Conservation (phyloP, 2,888 invertebrate genomes). For the Tetragonula carbonaria region DNA sequence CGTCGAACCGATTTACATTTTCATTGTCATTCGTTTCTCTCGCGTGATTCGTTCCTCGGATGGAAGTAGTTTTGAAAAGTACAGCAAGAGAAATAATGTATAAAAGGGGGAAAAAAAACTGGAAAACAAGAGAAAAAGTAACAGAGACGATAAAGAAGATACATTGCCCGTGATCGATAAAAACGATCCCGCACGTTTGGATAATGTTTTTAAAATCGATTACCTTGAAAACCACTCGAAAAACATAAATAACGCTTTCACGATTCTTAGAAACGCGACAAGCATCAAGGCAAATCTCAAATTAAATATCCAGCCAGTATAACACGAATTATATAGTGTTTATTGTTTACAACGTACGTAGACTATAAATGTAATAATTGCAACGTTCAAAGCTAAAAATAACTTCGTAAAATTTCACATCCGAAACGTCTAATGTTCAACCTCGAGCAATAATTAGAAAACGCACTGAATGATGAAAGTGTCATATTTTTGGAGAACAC, state of each 20-base stretch:
- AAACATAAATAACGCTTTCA: not conserved
- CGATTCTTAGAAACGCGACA: constrained; percentile 26
- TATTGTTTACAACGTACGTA: too few species aligned
- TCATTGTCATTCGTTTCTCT: constrained; percentile 31
- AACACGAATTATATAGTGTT: not conserved
- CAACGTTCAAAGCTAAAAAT: not conserved
- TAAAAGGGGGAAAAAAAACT: not conserved
- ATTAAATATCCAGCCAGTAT: not conserved
- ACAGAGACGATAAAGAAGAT: constrained; percentile 33
- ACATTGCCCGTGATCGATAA: constrained; percentile 1
- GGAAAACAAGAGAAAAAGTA: not conserved
- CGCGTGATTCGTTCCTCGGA: constrained; percentile 46
- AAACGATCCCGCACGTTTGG: constrained; percentile 16
- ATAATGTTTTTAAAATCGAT: constrained; percentile 14
- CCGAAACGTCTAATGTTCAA: not conserved
- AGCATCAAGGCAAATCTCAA: not conserved
- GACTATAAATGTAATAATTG: not conserved
- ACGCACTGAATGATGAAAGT: constrained; percentile 50
- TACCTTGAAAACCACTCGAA: constrained; percentile 9
- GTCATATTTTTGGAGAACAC: constrained; percentile 61
- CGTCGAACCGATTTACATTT: not conserved
- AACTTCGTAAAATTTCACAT: not conserved
- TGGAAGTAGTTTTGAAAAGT: constrained; percentile 28
- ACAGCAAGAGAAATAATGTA: constrained; percentile 7
- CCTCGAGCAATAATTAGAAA: constrained; percentile 42